Evolutionary conservation across 2,888 invertebrate genomes (phyloP).

Genomic region (Mechanitis mazaeus): DNA sequence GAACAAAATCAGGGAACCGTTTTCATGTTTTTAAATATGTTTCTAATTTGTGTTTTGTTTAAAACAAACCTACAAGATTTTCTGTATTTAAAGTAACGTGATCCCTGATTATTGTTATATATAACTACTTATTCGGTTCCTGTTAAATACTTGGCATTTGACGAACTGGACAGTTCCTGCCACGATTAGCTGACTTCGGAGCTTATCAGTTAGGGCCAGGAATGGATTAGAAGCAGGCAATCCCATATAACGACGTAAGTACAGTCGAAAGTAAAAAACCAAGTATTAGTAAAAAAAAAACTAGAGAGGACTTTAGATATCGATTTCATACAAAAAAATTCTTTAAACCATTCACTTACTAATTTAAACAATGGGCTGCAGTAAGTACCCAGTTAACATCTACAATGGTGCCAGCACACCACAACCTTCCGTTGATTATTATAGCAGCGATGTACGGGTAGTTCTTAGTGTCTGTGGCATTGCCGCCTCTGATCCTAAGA

Average conservation of each 20-base stretch:
- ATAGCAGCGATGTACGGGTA: slow-evolving; percentile 65
- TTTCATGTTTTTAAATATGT: neutral
- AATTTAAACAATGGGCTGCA: slow-evolving; percentile 68
- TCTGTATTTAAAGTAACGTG: too few relatives aligned
- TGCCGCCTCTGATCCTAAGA: slow-evolving; percentile 48
- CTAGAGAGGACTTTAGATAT: neutral
- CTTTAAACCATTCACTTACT: slow-evolving; percentile 45
- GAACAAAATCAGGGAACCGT: neutral
- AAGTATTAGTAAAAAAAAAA: too few relatives aligned
- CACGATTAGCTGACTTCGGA: too few relatives aligned
- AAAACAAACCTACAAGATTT: neutral
- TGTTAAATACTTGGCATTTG: too few relatives aligned
- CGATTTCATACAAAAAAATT: neutral
- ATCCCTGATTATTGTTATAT: too few relatives aligned
- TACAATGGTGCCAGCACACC: slow-evolving; percentile 67
- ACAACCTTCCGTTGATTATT: slow-evolving; percentile 61
- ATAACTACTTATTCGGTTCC: too few relatives aligned
- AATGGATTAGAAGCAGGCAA: too few relatives aligned
- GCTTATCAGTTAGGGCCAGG: too few relatives aligned
- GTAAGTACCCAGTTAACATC: slow-evolving; percentile 67
- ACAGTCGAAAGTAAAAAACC: too few relatives aligned
- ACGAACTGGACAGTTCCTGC: too few relatives aligned
- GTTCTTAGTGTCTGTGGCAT: slow-evolving; percentile 51
- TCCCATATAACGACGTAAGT: too few relatives aligned
- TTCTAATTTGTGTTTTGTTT: too few relatives aligned